Evolutionary conservation across 2,888 invertebrate genomes (phyloP).

Genomic region (Eristalis tenax): DNA sequence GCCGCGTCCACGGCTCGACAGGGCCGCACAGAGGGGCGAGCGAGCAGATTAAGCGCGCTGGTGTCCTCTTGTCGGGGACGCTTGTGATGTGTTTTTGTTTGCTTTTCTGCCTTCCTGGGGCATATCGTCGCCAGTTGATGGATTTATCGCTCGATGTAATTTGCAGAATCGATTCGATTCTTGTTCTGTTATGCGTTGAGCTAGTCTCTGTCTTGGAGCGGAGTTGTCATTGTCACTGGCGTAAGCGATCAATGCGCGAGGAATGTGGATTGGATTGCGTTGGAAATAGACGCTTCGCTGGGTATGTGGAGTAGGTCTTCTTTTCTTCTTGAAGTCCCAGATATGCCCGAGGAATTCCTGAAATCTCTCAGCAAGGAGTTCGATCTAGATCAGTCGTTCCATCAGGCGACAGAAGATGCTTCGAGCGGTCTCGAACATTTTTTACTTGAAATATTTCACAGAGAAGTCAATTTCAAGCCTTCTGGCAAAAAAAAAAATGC

Average conservation of each 20-base stretch:
- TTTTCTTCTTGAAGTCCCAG: neutral
- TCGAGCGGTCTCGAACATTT: too few relatives aligned
- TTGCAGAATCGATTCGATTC: constrained; percentile 49
- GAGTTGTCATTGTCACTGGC: constrained; percentile 72
- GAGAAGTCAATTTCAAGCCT: too few relatives aligned
- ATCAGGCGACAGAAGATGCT: neutral
- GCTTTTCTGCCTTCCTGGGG: constrained; percentile 20
- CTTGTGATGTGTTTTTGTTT: constrained; percentile 28
- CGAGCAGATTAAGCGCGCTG: neutral
- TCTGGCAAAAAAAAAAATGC: too few relatives aligned
- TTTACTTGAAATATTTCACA: too few relatives aligned
- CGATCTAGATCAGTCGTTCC: neutral
- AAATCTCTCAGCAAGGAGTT: neutral
- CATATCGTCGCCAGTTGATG: constrained; percentile 31
- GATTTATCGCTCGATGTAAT: constrained; percentile 62
- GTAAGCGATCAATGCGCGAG: constrained; percentile 38
- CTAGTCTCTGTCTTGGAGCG: neutral
- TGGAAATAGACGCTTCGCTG: constrained; percentile 30
- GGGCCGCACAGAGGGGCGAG: constrained; percentile 47
- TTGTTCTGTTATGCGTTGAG: neutral
- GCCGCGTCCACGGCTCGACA: neutral
- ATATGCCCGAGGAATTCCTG: neutral
- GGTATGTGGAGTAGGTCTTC: constrained; percentile 58
- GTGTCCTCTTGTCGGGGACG: constrained; percentile 39
- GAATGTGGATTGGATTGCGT: constrained; percentile 17